Evolutionary conservation across 92 coral and sea anemone genomes (phyloP).

Genomic region (Porites lobata): DNA sequence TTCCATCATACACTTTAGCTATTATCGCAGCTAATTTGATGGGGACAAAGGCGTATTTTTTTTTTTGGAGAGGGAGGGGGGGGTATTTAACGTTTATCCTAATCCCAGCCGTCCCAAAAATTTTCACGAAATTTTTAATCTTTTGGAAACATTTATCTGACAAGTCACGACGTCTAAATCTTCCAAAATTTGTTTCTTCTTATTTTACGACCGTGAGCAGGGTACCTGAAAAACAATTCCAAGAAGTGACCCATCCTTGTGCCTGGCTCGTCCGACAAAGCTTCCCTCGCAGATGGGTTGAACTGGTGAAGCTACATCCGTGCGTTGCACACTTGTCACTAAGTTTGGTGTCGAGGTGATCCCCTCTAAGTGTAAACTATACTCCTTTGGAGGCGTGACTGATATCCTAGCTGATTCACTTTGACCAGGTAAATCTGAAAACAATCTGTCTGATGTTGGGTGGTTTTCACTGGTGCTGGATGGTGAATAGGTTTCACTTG

Average conservation of each 20-base stretch:
- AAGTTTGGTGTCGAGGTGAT: constrained; percentile 94
- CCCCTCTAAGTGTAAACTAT: constrained; percentile 49
- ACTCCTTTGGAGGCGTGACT: constrained; percentile 64
- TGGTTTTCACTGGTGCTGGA: constrained; percentile 19
- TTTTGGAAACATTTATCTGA: too few relatives aligned
- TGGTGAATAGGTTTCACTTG: constrained; percentile 26
- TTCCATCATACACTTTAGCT: too few relatives aligned
- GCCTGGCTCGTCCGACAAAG: constrained; percentile 90
- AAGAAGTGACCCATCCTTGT: constrained; percentile 91
- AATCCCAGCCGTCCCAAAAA: too few relatives aligned
- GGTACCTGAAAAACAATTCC: constrained; percentile 92
- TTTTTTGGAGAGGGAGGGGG: too few relatives aligned
- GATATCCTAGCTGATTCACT: constrained; percentile 21
- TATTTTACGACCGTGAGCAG: too few relatives aligned
- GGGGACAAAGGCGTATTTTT: too few relatives aligned
- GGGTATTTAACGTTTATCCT: too few relatives aligned
- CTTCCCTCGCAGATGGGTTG: constrained; percentile 98
- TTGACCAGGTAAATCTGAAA: constrained; percentile 7
- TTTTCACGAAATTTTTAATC: too few relatives aligned
- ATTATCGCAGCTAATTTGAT: too few relatives aligned
- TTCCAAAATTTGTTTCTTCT: too few relatives aligned
- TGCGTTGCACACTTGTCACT: constrained; percentile 76
- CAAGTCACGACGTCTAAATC: too few relatives aligned
- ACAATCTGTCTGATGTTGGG: constrained; percentile 10
- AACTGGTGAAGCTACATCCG: constrained; percentile 77